Evolutionary conservation across 37 sponge, comb jelly and placozoan genomes (phyloP).

Genomic region (Aphrocallistes beatrix): DNA sequence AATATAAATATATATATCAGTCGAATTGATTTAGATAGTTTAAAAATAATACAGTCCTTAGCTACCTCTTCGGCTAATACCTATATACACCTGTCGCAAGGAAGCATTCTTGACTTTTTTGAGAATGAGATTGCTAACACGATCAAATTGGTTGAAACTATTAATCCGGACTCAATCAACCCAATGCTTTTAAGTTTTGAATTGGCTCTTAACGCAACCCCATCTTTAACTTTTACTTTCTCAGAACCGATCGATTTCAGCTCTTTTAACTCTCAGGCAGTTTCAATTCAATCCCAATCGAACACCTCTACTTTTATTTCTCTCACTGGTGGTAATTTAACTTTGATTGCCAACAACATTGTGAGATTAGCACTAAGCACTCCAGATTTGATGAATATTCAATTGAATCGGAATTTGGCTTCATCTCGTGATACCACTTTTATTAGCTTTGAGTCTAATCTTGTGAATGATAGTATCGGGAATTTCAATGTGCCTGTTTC

Average conservation of each 20-base stretch:
- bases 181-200: conserved; percentile 35
- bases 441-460: conserved; percentile 31
- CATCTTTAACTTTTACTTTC: conserved; percentile 38
- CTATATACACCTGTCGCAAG: conserved; percentile 50
- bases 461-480: conserved; percentile 56
- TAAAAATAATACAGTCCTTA: conserved; percentile 51
- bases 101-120: conserved; percentile 46
- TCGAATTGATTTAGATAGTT: conserved; percentile 34
- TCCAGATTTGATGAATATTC: conserved; percentile 46
- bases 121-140: conserved; percentile 17
- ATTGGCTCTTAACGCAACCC: conserved; percentile 50
- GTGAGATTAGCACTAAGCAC: conserved; percentile 30
- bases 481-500: conserved; percentile 27
- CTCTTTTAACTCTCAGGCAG: conserved; percentile 29
- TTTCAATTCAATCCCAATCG: conserved; percentile 44
- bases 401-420: conserved; percentile 40
- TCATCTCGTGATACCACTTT: conserved; percentile 28
- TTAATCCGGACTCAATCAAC: conserved; percentile 23
- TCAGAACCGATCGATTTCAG: conserved; percentile 51
- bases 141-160: conserved; percentile 31
- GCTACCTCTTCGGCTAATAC: conserved; percentile 39
- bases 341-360: conserved; percentile 25
- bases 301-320: conserved; percentile 20
- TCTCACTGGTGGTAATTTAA: conserved; percentile 43
- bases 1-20: conserved; percentile 33